Percentiles rank a stretch among this genome's conserved stretches.
phyloP scores from a whole-genome alignment of 2,113 vertebrate species.

The Phaethornis superciliosus region DNA sequence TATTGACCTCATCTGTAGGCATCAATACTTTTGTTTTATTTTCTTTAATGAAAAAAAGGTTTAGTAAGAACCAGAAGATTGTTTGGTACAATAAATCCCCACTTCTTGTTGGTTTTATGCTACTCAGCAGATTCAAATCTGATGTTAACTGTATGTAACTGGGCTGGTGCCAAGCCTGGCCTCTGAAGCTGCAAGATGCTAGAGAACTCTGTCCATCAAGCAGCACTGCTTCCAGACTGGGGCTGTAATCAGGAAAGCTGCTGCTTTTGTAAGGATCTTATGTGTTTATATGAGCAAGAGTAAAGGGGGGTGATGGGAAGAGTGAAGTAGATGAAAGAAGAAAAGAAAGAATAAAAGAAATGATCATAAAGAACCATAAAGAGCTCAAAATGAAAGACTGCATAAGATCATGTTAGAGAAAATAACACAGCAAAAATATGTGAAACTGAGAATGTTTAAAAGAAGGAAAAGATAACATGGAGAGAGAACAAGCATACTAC shows the following conservation, averaged over 20 bases:
- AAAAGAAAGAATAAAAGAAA: not conserved
- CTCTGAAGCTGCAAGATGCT: not conserved
- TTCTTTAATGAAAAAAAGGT: slow-evolving; percentile 55
- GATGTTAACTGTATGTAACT: not conserved
- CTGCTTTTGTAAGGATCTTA: not conserved
- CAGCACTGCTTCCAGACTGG: not conserved
- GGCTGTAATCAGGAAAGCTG: not conserved
- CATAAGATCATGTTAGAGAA: not conserved
- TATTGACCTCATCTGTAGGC: slow-evolving; percentile 47
- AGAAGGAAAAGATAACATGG: not conserved
- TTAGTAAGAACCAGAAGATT: slow-evolving; percentile 6
- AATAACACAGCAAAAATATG: not conserved
- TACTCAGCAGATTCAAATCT: slow-evolving; percentile 19
- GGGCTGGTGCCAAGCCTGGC: not conserved
- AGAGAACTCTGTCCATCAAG: not conserved
- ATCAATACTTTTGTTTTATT: slow-evolving; percentile 58
- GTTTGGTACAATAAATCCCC: slow-evolving; percentile 24
- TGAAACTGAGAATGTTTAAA: not conserved
- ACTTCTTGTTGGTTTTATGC: not conserved
- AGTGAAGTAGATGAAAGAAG: not conserved
- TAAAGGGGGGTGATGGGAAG: not conserved
- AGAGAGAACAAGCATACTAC: not conserved
- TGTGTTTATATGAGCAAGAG: not conserved
- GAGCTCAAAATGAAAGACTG: not conserved
- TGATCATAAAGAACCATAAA: not conserved